These are phyloP conservation scores for Nyctalus aviator DNA, from an alignment of 2,797 vertebrate genomes.

Conservation along the genomic window DNA sequence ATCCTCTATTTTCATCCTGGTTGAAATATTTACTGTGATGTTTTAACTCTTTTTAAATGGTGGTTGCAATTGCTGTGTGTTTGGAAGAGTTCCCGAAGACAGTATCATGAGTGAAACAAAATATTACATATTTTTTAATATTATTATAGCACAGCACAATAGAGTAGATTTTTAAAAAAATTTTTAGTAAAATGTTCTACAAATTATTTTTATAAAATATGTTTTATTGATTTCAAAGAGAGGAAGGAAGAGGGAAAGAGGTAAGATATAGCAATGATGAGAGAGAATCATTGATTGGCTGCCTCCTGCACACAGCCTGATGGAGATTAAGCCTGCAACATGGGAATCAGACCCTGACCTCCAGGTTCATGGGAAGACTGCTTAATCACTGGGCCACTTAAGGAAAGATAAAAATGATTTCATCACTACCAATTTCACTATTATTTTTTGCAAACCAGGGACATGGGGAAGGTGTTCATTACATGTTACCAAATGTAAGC, in stretches of 20 bases:
- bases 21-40: not conserved
- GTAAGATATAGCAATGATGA: too few species aligned
- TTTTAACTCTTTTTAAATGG: not conserved
- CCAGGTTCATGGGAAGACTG: too few species aligned
- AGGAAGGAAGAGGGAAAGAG: too few species aligned
- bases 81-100: not conserved
- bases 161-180: not conserved
- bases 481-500: conserved; percentile 47
- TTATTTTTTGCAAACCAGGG: conserved; percentile 13
- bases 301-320: too few species aligned
- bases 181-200: not conserved
- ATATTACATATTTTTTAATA: not conserved
- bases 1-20: conserved; percentile 53
- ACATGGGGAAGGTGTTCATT: not conserved
- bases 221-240: too few species aligned
- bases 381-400: not conserved
- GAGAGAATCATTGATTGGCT: too few species aligned
- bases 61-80: not conserved
- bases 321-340: too few species aligned
- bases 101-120: not conserved
- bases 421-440: conserved; percentile 69
- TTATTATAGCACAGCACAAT: not conserved
- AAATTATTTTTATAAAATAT: conserved; percentile 42
- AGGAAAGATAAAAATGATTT: conserved; percentile 73
- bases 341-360: too few species aligned